phyloP scores from a whole-genome alignment of 2,113 vertebrate genomes.

The Phrynosoma platyrhinos region DNA sequence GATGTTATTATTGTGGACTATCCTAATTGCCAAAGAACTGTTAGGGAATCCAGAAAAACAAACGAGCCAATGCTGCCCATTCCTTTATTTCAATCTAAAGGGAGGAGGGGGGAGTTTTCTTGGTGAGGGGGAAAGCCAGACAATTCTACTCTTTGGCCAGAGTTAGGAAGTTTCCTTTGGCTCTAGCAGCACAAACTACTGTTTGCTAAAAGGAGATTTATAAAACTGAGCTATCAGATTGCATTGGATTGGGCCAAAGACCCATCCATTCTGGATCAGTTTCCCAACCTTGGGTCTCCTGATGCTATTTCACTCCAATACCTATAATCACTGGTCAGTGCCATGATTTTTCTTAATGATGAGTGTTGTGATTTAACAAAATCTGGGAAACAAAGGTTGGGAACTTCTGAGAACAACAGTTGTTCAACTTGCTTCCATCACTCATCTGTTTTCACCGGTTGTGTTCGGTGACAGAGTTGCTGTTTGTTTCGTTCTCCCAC shows the following conservation, averaged over 20 bases:
- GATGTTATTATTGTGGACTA: not conserved
- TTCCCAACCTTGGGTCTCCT: not conserved
- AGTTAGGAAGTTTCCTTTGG: not conserved
- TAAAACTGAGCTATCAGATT: not conserved
- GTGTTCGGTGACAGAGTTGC: no score
- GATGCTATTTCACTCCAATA: not conserved
- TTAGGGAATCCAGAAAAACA: not conserved
- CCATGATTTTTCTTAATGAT: not conserved
- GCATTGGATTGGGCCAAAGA: no score
- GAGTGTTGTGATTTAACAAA: not conserved
- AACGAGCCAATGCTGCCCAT: not conserved
- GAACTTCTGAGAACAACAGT: not conserved
- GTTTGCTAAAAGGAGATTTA: not conserved
- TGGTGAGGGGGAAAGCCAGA: slow-evolving; percentile 8
- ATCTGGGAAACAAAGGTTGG: not conserved
- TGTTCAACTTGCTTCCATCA: not conserved
- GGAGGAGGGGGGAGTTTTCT: not conserved
- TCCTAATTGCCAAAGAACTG: not conserved
- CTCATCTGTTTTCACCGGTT: not conserved
- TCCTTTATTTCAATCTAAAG: not conserved
- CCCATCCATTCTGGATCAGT: not conserved
- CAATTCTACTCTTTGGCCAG: not conserved
- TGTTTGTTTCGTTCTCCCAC: no score
- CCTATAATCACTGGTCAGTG: not conserved
- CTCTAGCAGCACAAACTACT: not conserved